A percentile compares a stretch with the other conserved stretches of the same genome.
Conservation (phyloP, 2,888 invertebrate genomes). For the Notocelia uddmanniana region DNA sequence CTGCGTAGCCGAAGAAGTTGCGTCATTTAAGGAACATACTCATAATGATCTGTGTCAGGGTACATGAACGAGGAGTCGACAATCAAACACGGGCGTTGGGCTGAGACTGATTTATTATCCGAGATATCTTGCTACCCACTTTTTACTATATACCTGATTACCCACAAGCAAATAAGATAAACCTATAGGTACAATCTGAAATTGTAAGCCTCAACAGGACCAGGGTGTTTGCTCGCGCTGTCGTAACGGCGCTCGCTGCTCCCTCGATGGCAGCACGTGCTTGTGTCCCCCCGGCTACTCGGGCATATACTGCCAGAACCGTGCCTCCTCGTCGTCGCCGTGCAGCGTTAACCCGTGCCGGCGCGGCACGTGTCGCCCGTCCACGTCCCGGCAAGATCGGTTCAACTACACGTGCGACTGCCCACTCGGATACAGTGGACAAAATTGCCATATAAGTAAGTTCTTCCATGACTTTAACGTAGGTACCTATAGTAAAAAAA, state of each 20-base stretch:
- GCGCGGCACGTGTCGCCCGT: slow-evolving; percentile 89
- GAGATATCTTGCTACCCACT: too few species aligned
- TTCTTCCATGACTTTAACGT: slow-evolving; percentile 39
- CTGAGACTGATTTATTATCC: too few species aligned
- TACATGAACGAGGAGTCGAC: too few species aligned
- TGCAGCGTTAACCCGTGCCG: slow-evolving; percentile 86
- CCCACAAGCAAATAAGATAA: too few species aligned
- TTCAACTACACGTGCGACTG: slow-evolving; percentile 91
- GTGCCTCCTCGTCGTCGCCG: slow-evolving; percentile 57
- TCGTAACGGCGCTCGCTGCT: slow-evolving; percentile 88
- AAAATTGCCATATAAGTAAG: slow-evolving; percentile 92
- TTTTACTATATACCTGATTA: too few species aligned
- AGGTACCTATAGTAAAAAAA: neutral
- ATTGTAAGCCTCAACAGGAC: slow-evolving; percentile 48
- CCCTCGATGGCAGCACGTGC: slow-evolving; percentile 82
- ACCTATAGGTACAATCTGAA: too few species aligned
- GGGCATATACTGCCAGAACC: slow-evolving; percentile 74
- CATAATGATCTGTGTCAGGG: too few species aligned
- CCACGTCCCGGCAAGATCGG: slow-evolving; percentile 58
- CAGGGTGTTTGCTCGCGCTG: slow-evolving; percentile 86
- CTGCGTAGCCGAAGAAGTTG: too few species aligned
- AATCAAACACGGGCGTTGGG: too few species aligned
- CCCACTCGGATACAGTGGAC: slow-evolving; percentile 91
- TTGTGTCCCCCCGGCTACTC: slow-evolving; percentile 78
- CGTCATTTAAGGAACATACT: too few species aligned